A percentile compares a stretch with the other conserved stretches of the same genome.
phyloP scores from a whole-genome alignment of 1,140 invertebrate genomes.

The Penaeus chinensis region DNA sequence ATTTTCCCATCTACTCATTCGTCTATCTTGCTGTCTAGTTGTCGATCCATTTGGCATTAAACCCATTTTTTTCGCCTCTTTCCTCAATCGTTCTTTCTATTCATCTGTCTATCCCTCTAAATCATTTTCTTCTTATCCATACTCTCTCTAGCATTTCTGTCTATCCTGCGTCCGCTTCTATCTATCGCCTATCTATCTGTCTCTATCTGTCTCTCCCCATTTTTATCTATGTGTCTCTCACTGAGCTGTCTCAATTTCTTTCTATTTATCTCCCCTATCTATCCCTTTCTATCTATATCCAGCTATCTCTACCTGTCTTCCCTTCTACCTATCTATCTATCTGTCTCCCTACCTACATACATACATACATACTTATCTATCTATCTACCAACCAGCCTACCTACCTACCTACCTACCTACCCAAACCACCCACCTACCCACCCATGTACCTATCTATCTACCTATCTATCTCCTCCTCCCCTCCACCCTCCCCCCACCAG shows the following conservation, averaged over 20 bases:
- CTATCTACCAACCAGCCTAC: too few species aligned
- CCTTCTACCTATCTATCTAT: background rate
- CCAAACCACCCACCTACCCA: background rate
- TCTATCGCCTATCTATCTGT: too few species aligned
- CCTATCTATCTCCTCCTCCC: too few species aligned
- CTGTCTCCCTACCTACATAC: too few species aligned
- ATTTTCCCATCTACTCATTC: too few species aligned
- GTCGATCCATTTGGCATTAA: background rate
- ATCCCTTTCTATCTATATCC: background rate
- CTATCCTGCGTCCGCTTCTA: too few species aligned
- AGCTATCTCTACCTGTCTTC: background rate
- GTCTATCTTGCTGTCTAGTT: background rate
- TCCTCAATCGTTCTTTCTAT: background rate
- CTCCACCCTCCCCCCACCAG: too few species aligned
- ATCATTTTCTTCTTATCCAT: background rate
- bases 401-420: background rate
- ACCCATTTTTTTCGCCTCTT: background rate
- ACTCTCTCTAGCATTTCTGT: too few species aligned
- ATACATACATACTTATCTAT: too few species aligned
- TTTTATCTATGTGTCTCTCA: background rate
- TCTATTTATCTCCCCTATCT: background rate
- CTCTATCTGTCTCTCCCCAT: background rate
- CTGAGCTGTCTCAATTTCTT: background rate
- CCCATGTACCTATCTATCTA: too few species aligned
- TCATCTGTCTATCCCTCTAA: background rate